phyloP scores from a whole-genome alignment of 2,113 vertebrate species.

The Hyperopisus bebe region DNA sequence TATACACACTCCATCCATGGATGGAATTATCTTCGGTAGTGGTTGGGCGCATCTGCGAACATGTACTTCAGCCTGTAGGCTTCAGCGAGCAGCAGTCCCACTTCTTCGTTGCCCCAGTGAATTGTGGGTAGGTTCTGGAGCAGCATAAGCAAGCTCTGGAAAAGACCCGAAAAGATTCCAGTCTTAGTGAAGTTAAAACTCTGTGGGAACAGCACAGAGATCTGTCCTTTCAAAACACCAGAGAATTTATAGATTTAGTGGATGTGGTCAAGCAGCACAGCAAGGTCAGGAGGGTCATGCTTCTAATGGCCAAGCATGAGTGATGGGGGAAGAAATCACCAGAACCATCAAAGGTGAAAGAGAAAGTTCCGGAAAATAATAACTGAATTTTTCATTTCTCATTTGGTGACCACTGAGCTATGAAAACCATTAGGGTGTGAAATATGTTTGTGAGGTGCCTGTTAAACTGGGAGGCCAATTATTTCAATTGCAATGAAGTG shows the following conservation, averaged over 20 bases:
- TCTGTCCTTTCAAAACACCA: neutral
- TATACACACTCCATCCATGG: constrained; percentile 6
- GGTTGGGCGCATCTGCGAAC: constrained; percentile 95
- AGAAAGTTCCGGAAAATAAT: constrained; percentile 14
- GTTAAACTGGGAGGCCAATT: constrained; percentile 51
- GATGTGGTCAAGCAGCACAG: neutral
- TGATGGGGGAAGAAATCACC: constrained; percentile 28
- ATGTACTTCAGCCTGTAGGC: constrained; percentile 98
- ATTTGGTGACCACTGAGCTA: constrained; percentile 33
- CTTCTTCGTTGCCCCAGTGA: constrained; percentile 98
- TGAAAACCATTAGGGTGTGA: constrained; percentile 46
- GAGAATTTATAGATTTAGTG: neutral
- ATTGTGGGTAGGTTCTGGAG: constrained; percentile 97
- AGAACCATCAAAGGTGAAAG: constrained; percentile 32
- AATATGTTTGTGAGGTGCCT: constrained; percentile 39
- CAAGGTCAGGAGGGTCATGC: constrained; percentile 12
- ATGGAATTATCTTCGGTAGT: constrained; percentile 85
- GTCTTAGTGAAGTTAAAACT: neutral
- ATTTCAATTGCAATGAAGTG: constrained; percentile 43
- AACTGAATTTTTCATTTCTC: constrained; percentile 42
- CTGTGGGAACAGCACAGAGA: neutral
- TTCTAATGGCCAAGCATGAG: constrained; percentile 32
- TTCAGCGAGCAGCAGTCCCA: constrained; percentile 90
- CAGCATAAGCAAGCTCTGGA: constrained; percentile 91
- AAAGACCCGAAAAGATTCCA: constrained; percentile 21